These are phyloP conservation scores for Sisor rabdophorus DNA, from an alignment of 2,113 vertebrate species.

Conservation along the genomic window DNA sequence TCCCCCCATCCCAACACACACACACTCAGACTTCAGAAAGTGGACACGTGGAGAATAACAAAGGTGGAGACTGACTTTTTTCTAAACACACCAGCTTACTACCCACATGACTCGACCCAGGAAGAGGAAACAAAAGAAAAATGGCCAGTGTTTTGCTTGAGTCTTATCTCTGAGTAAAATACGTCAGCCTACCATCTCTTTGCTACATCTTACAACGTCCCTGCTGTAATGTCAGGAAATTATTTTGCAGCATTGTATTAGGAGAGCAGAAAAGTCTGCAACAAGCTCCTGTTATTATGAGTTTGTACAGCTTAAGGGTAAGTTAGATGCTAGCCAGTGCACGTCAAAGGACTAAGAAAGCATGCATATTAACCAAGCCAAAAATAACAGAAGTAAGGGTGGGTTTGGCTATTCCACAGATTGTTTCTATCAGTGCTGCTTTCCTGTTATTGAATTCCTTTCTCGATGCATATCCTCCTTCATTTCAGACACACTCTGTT, in stretches of 20 bases:
- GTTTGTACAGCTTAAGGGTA: constrained; percentile 3
- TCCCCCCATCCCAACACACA: background rate
- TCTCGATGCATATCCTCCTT: constrained; percentile 66
- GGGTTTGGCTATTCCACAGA: constrained; percentile 69
- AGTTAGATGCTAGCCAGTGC: constrained; percentile 26
- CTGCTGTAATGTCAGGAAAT: constrained; percentile 54
- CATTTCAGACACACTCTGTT: constrained; percentile 52
- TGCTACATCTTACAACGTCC: constrained; percentile 47
- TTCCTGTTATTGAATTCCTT: constrained; percentile 80
- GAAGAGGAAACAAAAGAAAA: constrained; percentile 32
- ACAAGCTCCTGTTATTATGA: background rate
- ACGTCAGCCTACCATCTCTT: constrained; percentile 51
- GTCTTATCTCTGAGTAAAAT: constrained; percentile 47
- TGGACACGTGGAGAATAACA: constrained; percentile 26
- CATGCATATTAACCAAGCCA: constrained; percentile 65
- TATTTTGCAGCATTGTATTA: constrained; percentile 46
- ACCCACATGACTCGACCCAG: constrained; percentile 45
- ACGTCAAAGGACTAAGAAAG: constrained; percentile 47
- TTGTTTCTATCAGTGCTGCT: constrained; percentile 73
- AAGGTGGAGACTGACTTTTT: constrained; percentile 21
- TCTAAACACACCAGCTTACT: constrained; percentile 30
- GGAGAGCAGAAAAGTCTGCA: constrained; percentile 44
- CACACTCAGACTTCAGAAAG: constrained; percentile 5
- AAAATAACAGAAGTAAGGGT: constrained; percentile 69
- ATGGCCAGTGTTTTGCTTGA: constrained; percentile 38